These are phyloP conservation scores for Oenanthe melanoleuca DNA, from an alignment of 2,113 vertebrate species.

Conservation along the genomic window DNA sequence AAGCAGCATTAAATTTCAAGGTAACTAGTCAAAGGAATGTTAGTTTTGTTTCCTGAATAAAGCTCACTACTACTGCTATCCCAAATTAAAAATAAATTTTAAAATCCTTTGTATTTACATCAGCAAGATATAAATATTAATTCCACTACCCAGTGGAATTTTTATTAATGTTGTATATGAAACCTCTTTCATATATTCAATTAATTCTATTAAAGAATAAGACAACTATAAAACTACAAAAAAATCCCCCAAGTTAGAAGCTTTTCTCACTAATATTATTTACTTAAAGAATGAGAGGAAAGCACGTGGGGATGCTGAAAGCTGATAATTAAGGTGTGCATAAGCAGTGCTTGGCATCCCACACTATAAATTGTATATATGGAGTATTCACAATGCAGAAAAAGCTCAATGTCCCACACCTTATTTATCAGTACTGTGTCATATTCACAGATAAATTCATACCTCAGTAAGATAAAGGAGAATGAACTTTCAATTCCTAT, in stretches of 20 bases:
- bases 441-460: neutral
- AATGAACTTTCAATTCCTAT: neutral
- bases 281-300: neutral
- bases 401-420: accelerated
- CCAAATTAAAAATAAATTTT: neutral
- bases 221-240: neutral
- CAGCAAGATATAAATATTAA: constrained; percentile 20
- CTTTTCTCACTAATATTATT: neutral
- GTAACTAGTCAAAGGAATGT: neutral
- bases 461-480: neutral
- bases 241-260: neutral
- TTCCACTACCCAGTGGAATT: neutral
- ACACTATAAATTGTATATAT: too few species aligned
- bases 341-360: neutral
- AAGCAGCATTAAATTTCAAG: neutral
- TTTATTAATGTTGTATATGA: neutral
- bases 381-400: neutral
- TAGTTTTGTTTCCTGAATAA: neutral
- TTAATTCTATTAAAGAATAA: neutral
- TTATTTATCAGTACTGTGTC: neutral
- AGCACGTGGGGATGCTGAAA: neutral
- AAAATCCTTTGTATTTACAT: neutral
- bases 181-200: neutral
- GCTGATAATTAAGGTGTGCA: neutral
- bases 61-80: neutral